Evolutionary conservation across 2,113 vertebrate genomes (phyloP).

Genomic region (Ammospiza nelsoni): DNA sequence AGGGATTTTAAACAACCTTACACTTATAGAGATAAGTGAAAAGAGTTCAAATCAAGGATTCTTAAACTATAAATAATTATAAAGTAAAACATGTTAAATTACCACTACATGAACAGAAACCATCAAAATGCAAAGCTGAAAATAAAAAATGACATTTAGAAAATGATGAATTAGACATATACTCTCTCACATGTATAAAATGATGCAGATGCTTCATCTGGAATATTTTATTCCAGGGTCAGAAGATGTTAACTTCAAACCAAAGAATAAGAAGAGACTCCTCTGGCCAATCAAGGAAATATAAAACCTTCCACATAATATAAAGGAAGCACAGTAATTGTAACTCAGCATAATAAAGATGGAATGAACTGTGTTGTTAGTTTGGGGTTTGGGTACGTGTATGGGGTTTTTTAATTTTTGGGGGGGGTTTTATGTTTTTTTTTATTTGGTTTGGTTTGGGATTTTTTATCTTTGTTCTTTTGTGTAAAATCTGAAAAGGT

Average conservation of each 20-base stretch:
- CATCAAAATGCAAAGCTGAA: background rate
- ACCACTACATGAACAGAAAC: background rate
- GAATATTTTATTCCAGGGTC: background rate
- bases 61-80: background rate
- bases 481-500: background rate
- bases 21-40: background rate
- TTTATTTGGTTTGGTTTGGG: accelerated
- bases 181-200: background rate
- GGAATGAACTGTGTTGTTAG: accelerated
- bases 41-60: background rate
- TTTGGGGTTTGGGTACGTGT: background rate
- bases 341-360: background rate
- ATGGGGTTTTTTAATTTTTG: background rate
- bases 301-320: background rate
- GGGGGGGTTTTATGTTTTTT: background rate
- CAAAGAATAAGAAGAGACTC: background rate
- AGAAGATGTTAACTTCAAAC: background rate
- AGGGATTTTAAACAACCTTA: background rate
- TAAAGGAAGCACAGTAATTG: background rate
- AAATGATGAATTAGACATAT: background rate
- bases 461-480: background rate
- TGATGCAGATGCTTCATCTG: background rate
- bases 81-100: background rate
- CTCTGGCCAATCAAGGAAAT: background rate
- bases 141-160: background rate